These are phyloP conservation scores for Falco columbarius DNA, from an alignment of 2,797 vertebrate genomes.

Conservation along the genomic window DNA sequence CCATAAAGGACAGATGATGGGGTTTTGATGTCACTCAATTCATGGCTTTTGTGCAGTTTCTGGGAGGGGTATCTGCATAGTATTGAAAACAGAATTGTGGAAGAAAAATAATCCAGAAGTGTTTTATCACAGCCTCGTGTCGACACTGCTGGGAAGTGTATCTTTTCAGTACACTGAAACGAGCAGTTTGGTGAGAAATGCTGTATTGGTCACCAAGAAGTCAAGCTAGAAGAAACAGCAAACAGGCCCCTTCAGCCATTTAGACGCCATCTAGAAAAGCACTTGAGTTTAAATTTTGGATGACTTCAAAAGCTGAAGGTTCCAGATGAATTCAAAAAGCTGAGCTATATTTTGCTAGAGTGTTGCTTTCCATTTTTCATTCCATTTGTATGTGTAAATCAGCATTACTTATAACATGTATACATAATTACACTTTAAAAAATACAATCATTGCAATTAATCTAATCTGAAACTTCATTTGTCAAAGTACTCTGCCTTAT, in stretches of 20 bases:
- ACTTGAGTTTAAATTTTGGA: neutral
- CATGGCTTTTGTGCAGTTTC: neutral
- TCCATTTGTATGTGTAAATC: neutral
- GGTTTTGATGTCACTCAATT: neutral
- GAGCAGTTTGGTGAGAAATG: neutral
- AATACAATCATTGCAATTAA: neutral
- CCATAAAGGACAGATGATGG: fast-evolving
- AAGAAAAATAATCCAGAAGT: neutral
- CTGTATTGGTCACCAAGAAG: neutral
- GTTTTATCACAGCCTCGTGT: neutral
- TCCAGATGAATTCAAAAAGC: neutral
- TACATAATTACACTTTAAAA: neutral
- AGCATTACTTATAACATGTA: neutral
- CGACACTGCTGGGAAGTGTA: neutral
- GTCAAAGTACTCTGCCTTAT: neutral
- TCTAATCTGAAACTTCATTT: neutral
- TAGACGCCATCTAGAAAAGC: neutral
- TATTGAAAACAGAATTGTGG: neutral
- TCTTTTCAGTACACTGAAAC: neutral
- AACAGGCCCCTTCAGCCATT: neutral
- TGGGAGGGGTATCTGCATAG: neutral
- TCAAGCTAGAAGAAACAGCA: neutral
- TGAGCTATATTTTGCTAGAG: neutral
- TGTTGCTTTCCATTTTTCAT: neutral
- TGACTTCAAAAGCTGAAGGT: neutral